Base-by-base conservation (phyloP, 2,113 vertebrate genomes). In the Tichodroma muraria region DNA sequence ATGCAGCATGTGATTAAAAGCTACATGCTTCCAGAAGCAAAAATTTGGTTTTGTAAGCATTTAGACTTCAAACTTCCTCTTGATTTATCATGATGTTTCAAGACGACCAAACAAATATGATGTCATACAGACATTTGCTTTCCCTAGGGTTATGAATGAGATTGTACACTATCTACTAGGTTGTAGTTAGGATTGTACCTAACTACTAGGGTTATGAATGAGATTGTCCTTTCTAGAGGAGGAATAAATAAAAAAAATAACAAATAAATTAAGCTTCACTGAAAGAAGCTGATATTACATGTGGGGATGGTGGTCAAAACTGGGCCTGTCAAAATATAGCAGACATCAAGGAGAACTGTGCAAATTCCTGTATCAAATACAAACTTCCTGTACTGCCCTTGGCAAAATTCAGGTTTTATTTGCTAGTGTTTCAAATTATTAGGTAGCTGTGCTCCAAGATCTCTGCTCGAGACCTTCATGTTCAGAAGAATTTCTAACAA, bases 391-490 rank as follows among this genome's bases (percentile, higher is more conserved):
- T 31, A 61, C 0, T 4, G 8, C 25, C 11, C 42, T 40, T 57
- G 22, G n/a, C 22, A 78, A 88, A 91, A 65, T 16, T 66, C 20
- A 70, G 13, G 2, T 38, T 77, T 79, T 63, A 57, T 68, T 89
- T 91, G 79, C 15, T 40, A 60, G 16, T 35, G 6, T 54, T 91
- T 75, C 52, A 38, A 66, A 38, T 57, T 72, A 35, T 4, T 49
- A 66, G 45, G 28, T 35, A 80, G 37, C 42, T 71, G 12, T 88
- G 54, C 45, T 65, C n/a, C 25, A 22, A 86, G 42, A 69, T 65
- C 21, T n/a, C 2, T 8, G 37, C 42, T 66, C 0, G 0, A 70
- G 28, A 69, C 17, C 8, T 68, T 81, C 18, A 22, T 3, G 6
- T 25, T 85, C 37, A 76, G 38, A 77, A 35, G 40, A 75, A 60